Percentiles rank a stretch among this genome's conserved stretches.
phyloP scores from a whole-genome alignment of 2,113 vertebrate species.

The Rhynchopsitta pachyrhyncha region DNA sequence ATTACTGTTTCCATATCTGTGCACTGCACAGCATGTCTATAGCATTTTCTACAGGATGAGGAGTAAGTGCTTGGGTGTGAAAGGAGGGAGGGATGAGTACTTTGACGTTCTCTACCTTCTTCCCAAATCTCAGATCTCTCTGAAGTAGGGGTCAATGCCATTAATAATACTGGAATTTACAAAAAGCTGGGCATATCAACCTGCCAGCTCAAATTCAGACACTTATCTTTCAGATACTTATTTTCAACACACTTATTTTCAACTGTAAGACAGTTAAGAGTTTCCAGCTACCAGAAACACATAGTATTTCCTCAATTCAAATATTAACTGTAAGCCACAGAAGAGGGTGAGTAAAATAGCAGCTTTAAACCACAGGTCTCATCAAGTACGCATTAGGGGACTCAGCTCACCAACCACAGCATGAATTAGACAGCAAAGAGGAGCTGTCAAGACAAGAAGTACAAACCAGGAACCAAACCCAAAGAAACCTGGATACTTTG shows the following conservation, averaged over 20 bases:
- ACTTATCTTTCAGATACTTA: neutral
- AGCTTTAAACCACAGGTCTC: neutral
- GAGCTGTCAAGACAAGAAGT: neutral
- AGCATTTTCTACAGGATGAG: accelerated
- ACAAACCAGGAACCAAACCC: neutral
- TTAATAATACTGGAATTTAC: neutral
- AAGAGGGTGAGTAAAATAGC: neutral
- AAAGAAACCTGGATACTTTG: neutral
- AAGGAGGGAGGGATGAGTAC: neutral
- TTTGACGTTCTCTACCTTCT: neutral
- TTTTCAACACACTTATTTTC: neutral
- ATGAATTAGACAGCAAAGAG: neutral
- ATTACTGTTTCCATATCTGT: accelerated
- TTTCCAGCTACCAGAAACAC: neutral
- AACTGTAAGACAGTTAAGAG: neutral
- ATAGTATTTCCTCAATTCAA: neutral
- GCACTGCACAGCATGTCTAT: neutral
- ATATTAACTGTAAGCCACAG: neutral
- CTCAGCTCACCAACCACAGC: neutral
- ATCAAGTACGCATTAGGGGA: neutral
- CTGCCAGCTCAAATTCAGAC: neutral
- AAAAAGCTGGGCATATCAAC: neutral
- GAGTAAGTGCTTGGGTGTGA: neutral
- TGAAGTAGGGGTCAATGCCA: neutral
- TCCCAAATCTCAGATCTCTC: neutral